phyloP scores from a whole-genome alignment of 2,888 invertebrate species.

The Pollenia labialis region DNA sequence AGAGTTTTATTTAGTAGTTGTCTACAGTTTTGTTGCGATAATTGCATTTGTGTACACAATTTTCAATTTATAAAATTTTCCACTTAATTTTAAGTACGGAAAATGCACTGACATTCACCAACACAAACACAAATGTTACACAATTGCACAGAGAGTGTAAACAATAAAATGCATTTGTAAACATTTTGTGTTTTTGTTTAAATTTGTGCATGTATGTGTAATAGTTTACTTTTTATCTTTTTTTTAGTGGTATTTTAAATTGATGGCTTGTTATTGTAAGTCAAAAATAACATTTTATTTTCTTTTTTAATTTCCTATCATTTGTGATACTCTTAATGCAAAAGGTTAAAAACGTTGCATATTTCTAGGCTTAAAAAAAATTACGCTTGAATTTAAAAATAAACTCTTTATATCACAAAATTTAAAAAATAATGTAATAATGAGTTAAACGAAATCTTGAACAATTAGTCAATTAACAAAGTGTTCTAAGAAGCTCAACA shows the following conservation, averaged over 20 bases:
- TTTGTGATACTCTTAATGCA: too few species aligned
- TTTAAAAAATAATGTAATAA: too few species aligned
- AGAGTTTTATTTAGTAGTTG: background rate
- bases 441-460: too few species aligned
- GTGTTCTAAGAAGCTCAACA: too few species aligned
- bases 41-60: slow-evolving; percentile 36
- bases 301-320: too few species aligned
- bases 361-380: too few species aligned
- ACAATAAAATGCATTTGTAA: slow-evolving; percentile 48
- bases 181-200: background rate
- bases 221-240: background rate
- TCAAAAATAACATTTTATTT: background rate
- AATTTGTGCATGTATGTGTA: background rate
- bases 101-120: background rate
- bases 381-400: too few species aligned
- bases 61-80: slow-evolving; percentile 42
- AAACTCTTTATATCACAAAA: too few species aligned
- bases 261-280: slow-evolving; percentile 26
- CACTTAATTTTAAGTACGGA: slow-evolving; percentile 9
- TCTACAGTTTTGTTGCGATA: slow-evolving; percentile 9
- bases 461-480: too few species aligned
- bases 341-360: too few species aligned
- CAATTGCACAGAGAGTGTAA: background rate
- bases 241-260: slow-evolving; percentile 23
- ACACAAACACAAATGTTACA: background rate